Base-by-base conservation (phyloP, 2,797 vertebrate species). In the Enteromius anoplus region DNA sequence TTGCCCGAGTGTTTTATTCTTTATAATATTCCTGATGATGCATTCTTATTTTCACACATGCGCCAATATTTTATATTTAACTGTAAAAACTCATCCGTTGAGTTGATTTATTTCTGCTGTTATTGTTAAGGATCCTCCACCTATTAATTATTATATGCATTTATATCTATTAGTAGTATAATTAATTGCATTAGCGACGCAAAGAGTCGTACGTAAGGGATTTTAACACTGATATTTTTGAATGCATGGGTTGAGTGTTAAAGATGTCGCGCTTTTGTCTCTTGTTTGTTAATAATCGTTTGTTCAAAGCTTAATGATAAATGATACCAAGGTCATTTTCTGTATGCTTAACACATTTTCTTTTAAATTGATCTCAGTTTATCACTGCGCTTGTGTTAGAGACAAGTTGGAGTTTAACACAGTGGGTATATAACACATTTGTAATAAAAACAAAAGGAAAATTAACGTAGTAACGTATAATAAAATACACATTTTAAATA, bases 1-100 rank as follows among this genome's bases (percentile, higher is more conserved):
- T 86, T 81, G 34, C 19, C 72, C 37, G 5, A 11, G 21, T 68
- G 60, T 78, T 72, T 81, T 84, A 75, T 81, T 76, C 55, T 60
- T 62, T 62, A 47, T 78, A 10, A 78, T 49, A 49, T 65, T 80
- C 7, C 40, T 29, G 19, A 49, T 70, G 21, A 80, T 55, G 5
- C 9, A 29, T 68, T 55, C 1, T 69, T 51, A 29, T 73, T 75
- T 81, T 66, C 32, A 42, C 80, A 66, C 45, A 37, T 14, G 45
- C 32, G 51, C 26, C 45, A 75, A 65, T 66, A 65, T 65, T 14
- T 47, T 47, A 26, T 53, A 6, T 75, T 75, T 40, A 19, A 40
- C 14, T 65, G 42, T 65, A 81, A 53, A 40, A 11, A 75, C 21
- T 1, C 3, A 49, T 73, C 15, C 9, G 49, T 75, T 53, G 3